Evolutionary conservation across 1,140 invertebrate genomes (phyloP).

Genomic region (Venturia canescens): DNA sequence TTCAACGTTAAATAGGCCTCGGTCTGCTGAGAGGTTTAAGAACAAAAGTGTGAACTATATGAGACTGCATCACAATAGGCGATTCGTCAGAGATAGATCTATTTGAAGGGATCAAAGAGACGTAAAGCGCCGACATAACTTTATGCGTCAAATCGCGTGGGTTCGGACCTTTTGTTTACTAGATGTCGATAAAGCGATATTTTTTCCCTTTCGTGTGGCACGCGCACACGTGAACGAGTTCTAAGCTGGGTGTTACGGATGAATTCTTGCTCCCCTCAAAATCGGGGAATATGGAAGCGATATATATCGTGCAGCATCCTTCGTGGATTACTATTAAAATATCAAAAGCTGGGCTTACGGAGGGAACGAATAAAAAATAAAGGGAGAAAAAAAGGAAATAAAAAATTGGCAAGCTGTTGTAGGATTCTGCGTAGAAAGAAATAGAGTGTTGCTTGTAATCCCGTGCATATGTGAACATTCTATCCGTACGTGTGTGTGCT

Average conservation of each 20-base stretch:
- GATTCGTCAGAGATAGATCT: too few species aligned
- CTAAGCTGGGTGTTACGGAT: not conserved
- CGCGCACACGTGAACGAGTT: not conserved
- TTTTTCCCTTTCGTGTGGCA: not conserved
- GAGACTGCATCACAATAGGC: too few species aligned
- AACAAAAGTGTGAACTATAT: too few species aligned
- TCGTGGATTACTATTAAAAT: constrained; percentile 8
- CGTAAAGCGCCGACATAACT: too few species aligned
- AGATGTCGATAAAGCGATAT: too few species aligned
- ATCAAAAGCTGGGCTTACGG: constrained; percentile 4
- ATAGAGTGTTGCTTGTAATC: constrained; percentile 4
- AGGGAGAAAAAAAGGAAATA: too few species aligned
- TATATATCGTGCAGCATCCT: not conserved
- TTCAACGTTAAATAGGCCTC: too few species aligned
- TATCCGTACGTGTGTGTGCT: not conserved
- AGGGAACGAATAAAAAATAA: not conserved
- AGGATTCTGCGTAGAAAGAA: constrained; percentile 7
- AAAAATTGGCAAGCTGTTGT: constrained; percentile 3
- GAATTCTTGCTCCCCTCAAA: constrained; percentile 10
- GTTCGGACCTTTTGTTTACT: too few species aligned
- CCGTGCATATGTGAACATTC: not conserved
- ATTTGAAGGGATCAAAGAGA: too few species aligned
- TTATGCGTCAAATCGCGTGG: too few species aligned
- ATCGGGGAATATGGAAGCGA: not conserved
- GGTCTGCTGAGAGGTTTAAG: too few species aligned